Base-by-base conservation (phyloP, 2,113 vertebrate genomes). In the Marmota monax region DNA sequence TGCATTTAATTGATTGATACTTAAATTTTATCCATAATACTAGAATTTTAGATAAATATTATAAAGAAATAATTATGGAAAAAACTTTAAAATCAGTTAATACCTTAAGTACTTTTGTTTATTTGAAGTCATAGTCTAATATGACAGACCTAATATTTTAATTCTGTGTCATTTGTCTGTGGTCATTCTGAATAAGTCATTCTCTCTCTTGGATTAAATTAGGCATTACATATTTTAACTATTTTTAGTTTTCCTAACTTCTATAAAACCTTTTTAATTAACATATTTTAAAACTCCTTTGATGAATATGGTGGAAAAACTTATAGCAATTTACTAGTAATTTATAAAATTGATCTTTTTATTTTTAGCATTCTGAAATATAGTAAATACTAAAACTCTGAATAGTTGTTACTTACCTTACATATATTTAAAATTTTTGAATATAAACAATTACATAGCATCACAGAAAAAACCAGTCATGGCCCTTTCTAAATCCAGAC, bases 1-100 rank as follows among this genome's bases (percentile, higher is more conserved):
- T 92, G 95, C 92, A 97, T 92, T 51, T 53, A 85, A 77, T 94
- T 96, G 70, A 83, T 79, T 94, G 25, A 77, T 78, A 82, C 4
- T 92, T 27, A 61, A 61, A 93, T 90, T 96, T 95, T 5, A 32
- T 58, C 76, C 76, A 77, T 94, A 92, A 45, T 86, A 45, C 94
- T 91, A 69, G 63, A 39, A 69, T 0, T 67, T 97, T 93, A 56
- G 69, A 32, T 83, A 92, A 56, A 65, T 96, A 77, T 84, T 96
- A 27, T 95, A 92, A 93, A 67, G 4, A 32, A 85, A 91, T 84
- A 87, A 92, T 96, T 96, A 42, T 96, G 69, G 79, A 97, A 90
- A 92, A 37, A 88, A 92, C 61, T 53, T 34, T 93, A 70, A 89
- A 93, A 83, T 85, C n/a, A 82, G 53, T 85, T 97, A 91, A 65